Base-by-base conservation (phyloP, 1,140 invertebrate genomes). In the Drosophila quadrilineata region DNA sequence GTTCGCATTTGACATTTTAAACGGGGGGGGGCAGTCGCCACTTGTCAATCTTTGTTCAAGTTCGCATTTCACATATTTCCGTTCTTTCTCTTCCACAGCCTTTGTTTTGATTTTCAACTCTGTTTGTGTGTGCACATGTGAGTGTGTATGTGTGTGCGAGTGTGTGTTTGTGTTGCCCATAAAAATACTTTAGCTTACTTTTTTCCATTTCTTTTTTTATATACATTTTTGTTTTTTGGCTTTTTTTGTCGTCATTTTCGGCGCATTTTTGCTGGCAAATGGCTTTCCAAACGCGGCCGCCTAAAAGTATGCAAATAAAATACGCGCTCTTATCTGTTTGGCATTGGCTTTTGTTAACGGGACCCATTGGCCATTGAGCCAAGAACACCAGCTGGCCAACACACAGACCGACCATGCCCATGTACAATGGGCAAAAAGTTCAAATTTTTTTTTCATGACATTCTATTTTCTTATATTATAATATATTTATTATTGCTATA, bases 221-320 rank as follows among this genome's bases (percentile, higher is more conserved):
- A 35, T 22, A 6, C 22, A 12, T 6, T 40, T 24, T 40, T 53
- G 22, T 3, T 14, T 22, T 57, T 54, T 28, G n/a, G n/a, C n/a
- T 69, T 69, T 72, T 22, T 59, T 76, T 70, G 58, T 54, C 57
- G 64, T 62, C 64, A 65, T 73, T 63, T 59, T 66, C 56, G 64
- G 76, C 45, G 73, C 73, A 77, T 77, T 77, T 76, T 31, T 84
- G 69, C 49, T 66, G 65, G 70, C 73, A 84, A 85, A 84, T 84
- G 79, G 79, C 57, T 85, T 84, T 84, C 58, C 70, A 85, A 84
- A 77, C 49, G 71, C 36, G 62, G 60, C 24, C 38, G 77, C 79
- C 79, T 85, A 85, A 85, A 85, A 85, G 79, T 85, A 85, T 85
- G 79, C 79, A 86, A 85, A 85, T 85, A 85, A 85, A 85, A 85